Conservation (phyloP, 2,113 vertebrate species). For the Enhydra lutris region DNA sequence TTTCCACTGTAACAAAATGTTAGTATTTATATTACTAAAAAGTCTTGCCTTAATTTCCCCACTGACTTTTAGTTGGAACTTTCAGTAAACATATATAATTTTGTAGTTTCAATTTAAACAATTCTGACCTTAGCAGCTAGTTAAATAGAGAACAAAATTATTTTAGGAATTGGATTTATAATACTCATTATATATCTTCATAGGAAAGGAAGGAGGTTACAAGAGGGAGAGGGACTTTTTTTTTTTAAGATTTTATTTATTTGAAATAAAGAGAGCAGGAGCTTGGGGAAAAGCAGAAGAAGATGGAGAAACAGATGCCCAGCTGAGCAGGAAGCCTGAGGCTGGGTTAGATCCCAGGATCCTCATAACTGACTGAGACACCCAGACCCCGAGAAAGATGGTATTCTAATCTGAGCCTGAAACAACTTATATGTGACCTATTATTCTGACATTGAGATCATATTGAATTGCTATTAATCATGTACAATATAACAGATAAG, state of each 20-base stretch:
- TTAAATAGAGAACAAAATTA: constrained; percentile 25
- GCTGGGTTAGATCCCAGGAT: too few relatives aligned
- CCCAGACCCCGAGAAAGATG: neutral
- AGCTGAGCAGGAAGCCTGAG: too few relatives aligned
- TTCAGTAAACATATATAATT: constrained; percentile 54
- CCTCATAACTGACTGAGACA: too few relatives aligned
- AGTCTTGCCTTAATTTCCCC: constrained; percentile 43
- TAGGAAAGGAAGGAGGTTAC: neutral
- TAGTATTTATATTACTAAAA: constrained; percentile 62
- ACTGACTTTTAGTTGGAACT: constrained; percentile 51
- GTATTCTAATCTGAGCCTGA: neutral
- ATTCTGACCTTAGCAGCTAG: constrained; percentile 48
- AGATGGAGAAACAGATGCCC: too few relatives aligned
- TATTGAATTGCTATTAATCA: neutral
- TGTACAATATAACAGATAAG: neutral
- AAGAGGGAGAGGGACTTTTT: neutral
- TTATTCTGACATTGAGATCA: neutral
- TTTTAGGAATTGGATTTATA: constrained; percentile 35
- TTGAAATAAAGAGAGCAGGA: too few relatives aligned
- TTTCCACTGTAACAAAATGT: constrained; percentile 24
- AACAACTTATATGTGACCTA: neutral
- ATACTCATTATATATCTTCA: neutral
- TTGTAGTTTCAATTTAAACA: constrained; percentile 56
- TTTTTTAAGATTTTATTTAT: too few relatives aligned
- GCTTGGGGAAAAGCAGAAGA: too few relatives aligned